phyloP scores from a whole-genome alignment of 2,113 vertebrate species.

The Emberiza fucata region DNA sequence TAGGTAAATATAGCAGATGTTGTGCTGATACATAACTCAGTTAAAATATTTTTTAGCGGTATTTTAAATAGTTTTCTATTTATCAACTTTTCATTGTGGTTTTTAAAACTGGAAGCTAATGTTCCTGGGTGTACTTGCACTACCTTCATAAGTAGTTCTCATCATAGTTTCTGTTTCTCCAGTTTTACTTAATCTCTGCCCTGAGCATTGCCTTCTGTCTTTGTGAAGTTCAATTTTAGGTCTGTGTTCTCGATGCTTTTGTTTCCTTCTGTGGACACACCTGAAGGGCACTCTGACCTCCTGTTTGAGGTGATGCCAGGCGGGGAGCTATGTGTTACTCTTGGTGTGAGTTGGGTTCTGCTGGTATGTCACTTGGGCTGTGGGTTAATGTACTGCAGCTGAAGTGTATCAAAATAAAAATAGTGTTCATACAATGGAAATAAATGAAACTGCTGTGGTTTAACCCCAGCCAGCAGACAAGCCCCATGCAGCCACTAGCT shows the following conservation, averaged over 20 bases:
- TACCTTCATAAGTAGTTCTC: background rate
- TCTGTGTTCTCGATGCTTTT: background rate
- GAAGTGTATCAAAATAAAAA: background rate
- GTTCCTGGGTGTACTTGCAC: background rate
- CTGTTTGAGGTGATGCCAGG: background rate
- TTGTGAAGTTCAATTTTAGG: background rate
- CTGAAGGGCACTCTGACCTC: background rate
- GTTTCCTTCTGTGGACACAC: background rate
- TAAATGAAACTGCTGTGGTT: background rate
- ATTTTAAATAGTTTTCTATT: background rate
- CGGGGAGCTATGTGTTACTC: background rate
- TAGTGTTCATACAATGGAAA: background rate
- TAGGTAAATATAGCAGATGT: background rate
- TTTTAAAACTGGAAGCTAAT: background rate
- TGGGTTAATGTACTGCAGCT: background rate
- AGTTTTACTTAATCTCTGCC: background rate
- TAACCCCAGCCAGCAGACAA: background rate
- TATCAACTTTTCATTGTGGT: background rate
- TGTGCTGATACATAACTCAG: background rate
- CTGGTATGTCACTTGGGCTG: background rate
- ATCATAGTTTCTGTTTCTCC: background rate
- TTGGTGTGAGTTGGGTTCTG: background rate
- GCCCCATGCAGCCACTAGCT: accelerated
- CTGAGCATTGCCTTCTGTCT: background rate
- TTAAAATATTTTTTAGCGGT: background rate